These are phyloP conservation scores for Caerostris extrusa DNA, from an alignment of 1,140 invertebrate species.

Conservation along the genomic window DNA sequence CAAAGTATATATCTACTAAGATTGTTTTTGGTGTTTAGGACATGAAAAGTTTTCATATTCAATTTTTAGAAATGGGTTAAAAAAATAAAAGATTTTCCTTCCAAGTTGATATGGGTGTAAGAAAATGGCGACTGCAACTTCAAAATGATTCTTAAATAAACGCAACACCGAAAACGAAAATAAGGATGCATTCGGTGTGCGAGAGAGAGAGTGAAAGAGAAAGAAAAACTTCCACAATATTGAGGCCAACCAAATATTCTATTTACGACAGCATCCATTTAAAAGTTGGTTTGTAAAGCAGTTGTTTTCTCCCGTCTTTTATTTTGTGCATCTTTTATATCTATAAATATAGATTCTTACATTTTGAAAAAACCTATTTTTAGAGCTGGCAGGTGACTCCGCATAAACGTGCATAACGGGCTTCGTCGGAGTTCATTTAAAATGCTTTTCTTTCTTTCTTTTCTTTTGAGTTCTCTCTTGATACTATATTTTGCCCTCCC, in stretches of 20 bases:
- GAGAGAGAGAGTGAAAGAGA: background rate
- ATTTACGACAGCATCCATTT: conserved; percentile 73
- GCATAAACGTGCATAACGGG: conserved; percentile 69
- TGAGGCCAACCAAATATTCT: conserved; percentile 75
- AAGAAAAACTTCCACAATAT: conserved; percentile 60
- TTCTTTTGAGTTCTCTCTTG: background rate
- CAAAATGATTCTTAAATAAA: conserved; percentile 73
- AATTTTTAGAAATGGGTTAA: too few relatives aligned
- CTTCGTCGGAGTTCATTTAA: conserved; percentile 63
- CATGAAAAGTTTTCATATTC: too few relatives aligned
- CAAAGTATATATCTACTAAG: too few relatives aligned
- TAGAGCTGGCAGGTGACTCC: conserved; percentile 59
- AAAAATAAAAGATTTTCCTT: background rate
- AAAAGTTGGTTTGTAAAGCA: conserved; percentile 75
- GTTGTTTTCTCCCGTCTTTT: conserved; percentile 68
- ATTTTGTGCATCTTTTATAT: conserved; percentile 73
- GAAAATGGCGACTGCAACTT: conserved; percentile 20
- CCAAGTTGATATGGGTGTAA: background rate
- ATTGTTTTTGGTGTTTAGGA: too few relatives aligned
- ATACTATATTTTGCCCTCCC: conserved; percentile 34
- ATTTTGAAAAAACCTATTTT: conserved; percentile 69
- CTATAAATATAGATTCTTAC: conserved; percentile 75
- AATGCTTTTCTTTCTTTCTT: conserved; percentile 24
- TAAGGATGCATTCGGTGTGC: conserved; percentile 36
- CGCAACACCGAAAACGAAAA: conserved; percentile 50